Base-by-base conservation (phyloP, 1,140 invertebrate genomes). In the Diabrotica undecimpunctata region DNA sequence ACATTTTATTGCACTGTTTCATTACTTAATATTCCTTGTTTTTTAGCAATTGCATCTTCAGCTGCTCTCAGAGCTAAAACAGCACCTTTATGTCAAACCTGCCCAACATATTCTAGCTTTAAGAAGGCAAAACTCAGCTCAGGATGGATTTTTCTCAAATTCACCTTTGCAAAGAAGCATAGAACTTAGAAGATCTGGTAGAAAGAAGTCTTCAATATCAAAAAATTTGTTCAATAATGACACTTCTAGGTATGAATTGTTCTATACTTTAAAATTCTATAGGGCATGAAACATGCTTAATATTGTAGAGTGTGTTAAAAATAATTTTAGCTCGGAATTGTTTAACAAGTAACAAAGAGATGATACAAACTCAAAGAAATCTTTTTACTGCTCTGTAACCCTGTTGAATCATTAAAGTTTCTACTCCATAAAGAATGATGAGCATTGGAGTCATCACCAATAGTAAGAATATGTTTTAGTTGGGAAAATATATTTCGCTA, bases 81-180 rank as follows among this genome's bases (percentile, higher is more conserved):
- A 83, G 56, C 89, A 92, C 77, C 83, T 94, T 52, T 94, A 93
- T 74, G 81, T 86, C n/a, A 83, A 85, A 72, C 83, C 86, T 6
- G 84, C 83, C 4, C 82, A 81, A 70, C 84, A 87, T 67, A 80
- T 83, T 11, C 68, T 83, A 54, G 76, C 79, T 39, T 77, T 87
- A 39, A 83, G 85, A 66, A 80, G 87, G 50, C 85, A 85, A 72
- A 87, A 86, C 61, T 88, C 87, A 5, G 83, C 81, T 38, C 74
- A 84, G 46, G 81, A 84, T 60, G 79, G 81, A 36, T 72, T 72
- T 52, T 63, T 74, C 25, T 70, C 74, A 7, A 71, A 73, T 67
- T 79, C 81, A 0, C 81, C 81, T 13, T 83, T 87, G 64, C 84
- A 84, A 61, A 74, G 85, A 52, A 82, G 83, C 59, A 80, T 75